Conservation (phyloP, 2,888 invertebrate species). For the Dryobota labecula region DNA sequence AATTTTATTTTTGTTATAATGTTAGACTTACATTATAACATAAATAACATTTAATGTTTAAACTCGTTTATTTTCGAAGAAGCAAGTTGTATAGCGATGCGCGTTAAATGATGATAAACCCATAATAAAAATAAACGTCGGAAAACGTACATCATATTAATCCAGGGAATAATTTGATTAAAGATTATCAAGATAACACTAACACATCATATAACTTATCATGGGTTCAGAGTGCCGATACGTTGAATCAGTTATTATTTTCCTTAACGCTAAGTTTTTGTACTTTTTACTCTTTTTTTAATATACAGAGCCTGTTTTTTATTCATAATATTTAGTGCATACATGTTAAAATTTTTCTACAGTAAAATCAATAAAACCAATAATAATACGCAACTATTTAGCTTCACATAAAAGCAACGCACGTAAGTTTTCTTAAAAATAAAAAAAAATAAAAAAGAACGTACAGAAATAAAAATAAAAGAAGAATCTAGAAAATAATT, state of each 20-base stretch:
- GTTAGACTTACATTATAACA: too few relatives aligned
- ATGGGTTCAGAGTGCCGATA: conserved; percentile 17
- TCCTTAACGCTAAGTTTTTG: background rate
- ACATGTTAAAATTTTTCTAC: background rate
- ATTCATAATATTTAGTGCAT: background rate
- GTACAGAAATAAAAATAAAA: too few relatives aligned
- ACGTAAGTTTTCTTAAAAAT: too few relatives aligned
- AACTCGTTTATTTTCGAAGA: background rate
- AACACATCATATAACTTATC: conserved; percentile 38
- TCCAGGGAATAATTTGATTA: conserved; percentile 45
- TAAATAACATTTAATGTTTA: too few relatives aligned
- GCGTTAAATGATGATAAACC: background rate
- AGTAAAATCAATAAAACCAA: background rate
- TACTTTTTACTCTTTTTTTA: background rate
- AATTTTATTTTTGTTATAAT: background rate
- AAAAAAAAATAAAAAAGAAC: too few relatives aligned
- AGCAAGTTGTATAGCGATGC: background rate
- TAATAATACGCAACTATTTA: conserved; percentile 21
- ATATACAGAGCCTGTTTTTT: background rate
- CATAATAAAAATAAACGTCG: conserved; percentile 37
- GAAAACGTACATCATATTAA: conserved; percentile 34
- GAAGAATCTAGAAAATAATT: too few relatives aligned
- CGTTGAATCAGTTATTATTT: conserved; percentile 4
- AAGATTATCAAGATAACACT: conserved; percentile 21
- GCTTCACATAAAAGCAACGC: too few relatives aligned